Conservation (phyloP, 2,113 vertebrate species). For the Cromileptes altivelis region DNA sequence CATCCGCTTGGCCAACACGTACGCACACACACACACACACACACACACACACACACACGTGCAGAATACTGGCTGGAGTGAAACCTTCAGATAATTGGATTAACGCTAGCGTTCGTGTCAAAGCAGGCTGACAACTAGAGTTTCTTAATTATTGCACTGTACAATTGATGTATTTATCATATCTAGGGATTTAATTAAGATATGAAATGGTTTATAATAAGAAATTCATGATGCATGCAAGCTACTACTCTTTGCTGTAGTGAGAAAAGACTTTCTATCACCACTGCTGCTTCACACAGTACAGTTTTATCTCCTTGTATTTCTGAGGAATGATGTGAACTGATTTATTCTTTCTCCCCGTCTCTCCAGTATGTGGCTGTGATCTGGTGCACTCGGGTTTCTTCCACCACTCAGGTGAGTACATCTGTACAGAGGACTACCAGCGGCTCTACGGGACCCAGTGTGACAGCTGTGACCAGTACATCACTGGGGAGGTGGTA, state of each 20-base stretch:
- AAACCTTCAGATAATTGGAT: conserved; percentile 41
- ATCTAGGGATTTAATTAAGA: neutral
- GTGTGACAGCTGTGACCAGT: conserved; percentile 95
- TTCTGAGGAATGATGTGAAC: neutral
- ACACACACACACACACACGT: neutral
- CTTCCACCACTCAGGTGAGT: conserved; percentile 98
- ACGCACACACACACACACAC: neutral
- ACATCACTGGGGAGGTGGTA: conserved; percentile 97
- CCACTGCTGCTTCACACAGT: no score
- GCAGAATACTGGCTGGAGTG: neutral
- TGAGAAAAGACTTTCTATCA: neutral
- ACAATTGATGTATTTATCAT: neutral
- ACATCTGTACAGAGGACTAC: conserved; percentile 98
- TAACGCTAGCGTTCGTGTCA: conserved; percentile 17
- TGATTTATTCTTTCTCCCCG: neutral
- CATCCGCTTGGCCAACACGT: neutral
- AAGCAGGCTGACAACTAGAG: neutral
- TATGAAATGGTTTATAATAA: neutral
- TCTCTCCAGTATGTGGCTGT: conserved; percentile 90
- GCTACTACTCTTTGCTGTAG: no score
- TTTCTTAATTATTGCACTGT: conserved; percentile 3
- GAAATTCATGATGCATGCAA: neutral
- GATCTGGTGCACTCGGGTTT: conserved; percentile 95
- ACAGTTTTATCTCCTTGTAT: neutral
- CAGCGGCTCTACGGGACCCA: conserved; percentile 96